Evolutionary conservation across 92 coral and sea anemone species (phyloP).

Genomic region (Phenganax marumi): DNA sequence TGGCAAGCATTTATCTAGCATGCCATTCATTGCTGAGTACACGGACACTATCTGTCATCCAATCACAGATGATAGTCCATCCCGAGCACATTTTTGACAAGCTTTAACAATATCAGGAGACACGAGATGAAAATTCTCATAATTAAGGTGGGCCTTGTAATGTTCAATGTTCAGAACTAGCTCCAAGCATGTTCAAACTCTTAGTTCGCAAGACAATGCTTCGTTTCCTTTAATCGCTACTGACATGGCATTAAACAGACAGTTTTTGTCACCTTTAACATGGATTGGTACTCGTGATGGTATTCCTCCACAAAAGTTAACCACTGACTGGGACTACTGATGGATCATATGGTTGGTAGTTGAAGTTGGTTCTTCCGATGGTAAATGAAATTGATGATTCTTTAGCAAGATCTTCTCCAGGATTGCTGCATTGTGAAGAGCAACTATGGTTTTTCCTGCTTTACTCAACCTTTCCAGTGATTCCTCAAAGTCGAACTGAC

Average conservation of each 20-base stretch:
- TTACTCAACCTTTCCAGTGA: background rate
- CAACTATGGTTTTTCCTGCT: background rate
- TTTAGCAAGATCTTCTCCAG: background rate
- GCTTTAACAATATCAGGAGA: background rate
- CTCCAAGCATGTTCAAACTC: slow-evolving; percentile 10
- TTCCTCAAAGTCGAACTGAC: background rate
- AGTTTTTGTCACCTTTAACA: background rate
- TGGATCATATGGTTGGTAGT: background rate
- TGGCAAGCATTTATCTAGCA: background rate
- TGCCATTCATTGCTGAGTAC: background rate
- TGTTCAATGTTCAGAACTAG: background rate
- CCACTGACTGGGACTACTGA: background rate
- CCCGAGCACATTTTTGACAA: background rate
- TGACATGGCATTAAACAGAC: background rate
- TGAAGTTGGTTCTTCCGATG: background rate
- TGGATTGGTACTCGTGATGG: background rate
- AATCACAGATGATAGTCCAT: background rate
- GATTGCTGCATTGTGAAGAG: background rate
- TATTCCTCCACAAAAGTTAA: background rate
- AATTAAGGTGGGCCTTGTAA: background rate
- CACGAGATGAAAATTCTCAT: background rate
- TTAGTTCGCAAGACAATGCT: background rate
- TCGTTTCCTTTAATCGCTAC: slow-evolving; percentile 1
- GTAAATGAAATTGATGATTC: background rate
- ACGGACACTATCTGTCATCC: background rate